phyloP scores from a whole-genome alignment of 2,797 vertebrate genomes.

The Pelochelys cantorii region DNA sequence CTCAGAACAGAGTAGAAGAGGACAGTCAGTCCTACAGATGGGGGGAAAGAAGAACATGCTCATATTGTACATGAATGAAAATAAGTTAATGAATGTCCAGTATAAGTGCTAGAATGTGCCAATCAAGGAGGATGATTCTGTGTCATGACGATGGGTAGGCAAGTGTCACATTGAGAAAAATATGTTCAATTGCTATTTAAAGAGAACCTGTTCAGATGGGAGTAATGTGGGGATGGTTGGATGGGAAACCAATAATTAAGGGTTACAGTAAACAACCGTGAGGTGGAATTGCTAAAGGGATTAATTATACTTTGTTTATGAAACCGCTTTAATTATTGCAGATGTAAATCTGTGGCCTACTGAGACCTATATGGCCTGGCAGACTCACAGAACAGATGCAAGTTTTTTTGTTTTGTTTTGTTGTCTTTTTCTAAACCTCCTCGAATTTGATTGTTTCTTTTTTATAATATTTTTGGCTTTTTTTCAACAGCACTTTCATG shows the following conservation, averaged over 20 bases:
- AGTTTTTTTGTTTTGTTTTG: not conserved
- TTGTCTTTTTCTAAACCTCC: not conserved
- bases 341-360: conserved; percentile 72
- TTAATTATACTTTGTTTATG: conserved; percentile 67
- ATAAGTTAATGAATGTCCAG: conserved; percentile 24
- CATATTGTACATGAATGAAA: conserved; percentile 43
- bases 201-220: conserved; percentile 34
- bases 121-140: conserved; percentile 26
- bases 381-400: conserved; percentile 55
- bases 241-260: conserved; percentile 59
- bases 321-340: conserved; percentile 71
- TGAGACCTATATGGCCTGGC: conserved; percentile 59
- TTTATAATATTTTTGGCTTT: conserved; percentile 31
- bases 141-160: not conserved
- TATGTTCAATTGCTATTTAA: conserved; percentile 32
- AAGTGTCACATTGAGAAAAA: conserved; percentile 16
- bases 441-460: conserved; percentile 29
- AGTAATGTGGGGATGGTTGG: conserved; percentile 32
- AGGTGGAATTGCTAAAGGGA: conserved; percentile 72
- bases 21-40: conserved; percentile 12
- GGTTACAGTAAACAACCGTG: conserved; percentile 62
- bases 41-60: conserved; percentile 32
- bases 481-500: conserved; percentile 90
- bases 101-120: conserved; percentile 34
- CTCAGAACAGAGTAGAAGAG: not conserved